Evolutionary conservation across 2,113 vertebrate species (phyloP).

Genomic region (Thunnus maccoyii): DNA sequence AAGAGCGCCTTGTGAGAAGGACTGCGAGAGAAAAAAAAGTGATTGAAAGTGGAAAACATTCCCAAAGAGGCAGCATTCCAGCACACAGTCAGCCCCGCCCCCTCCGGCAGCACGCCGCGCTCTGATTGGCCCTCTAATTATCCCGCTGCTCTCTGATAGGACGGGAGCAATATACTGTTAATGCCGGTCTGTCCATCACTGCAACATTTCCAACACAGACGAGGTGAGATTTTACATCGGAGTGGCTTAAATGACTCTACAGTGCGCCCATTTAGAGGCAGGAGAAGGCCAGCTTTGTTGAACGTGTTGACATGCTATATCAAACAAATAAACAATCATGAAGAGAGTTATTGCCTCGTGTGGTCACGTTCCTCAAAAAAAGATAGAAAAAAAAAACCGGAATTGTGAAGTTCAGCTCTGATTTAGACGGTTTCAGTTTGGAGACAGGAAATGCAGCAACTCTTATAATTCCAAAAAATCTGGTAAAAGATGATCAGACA

Average conservation of each 20-base stretch:
- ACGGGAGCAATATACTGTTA: slow-evolving; percentile 37
- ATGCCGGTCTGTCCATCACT: slow-evolving; percentile 65
- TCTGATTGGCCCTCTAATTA: slow-evolving; percentile 70
- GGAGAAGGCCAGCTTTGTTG: slow-evolving; percentile 80
- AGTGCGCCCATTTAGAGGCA: slow-evolving; percentile 79
- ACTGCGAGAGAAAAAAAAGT: slow-evolving; percentile 81
- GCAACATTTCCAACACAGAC: slow-evolving; percentile 71
- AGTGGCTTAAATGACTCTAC: slow-evolving; percentile 79
- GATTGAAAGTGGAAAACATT: slow-evolving; percentile 86
- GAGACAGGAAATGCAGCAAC: neutral
- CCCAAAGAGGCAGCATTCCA: slow-evolving; percentile 83
- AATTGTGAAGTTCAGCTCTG: slow-evolving; percentile 38
- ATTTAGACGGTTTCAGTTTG: neutral
- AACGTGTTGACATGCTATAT: slow-evolving; percentile 79
- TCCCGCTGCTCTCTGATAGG: slow-evolving; percentile 60
- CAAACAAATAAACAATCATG: slow-evolving; percentile 83
- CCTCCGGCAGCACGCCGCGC: neutral
- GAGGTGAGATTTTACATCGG: slow-evolving; percentile 82
- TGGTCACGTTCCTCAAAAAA: slow-evolving; percentile 55
- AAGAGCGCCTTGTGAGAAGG: slow-evolving; percentile 88
- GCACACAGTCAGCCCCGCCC: slow-evolving; percentile 58
- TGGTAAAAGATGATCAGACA: neutral
- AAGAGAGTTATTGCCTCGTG: slow-evolving; percentile 72
- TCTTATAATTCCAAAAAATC: neutral
- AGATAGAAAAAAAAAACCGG: neutral